Evolutionary conservation across 35 echinoderm and acorn worm genomes (phyloP), one percentile per base, ranked within the genome.

Genomic region (Antedon bifida): DNA sequence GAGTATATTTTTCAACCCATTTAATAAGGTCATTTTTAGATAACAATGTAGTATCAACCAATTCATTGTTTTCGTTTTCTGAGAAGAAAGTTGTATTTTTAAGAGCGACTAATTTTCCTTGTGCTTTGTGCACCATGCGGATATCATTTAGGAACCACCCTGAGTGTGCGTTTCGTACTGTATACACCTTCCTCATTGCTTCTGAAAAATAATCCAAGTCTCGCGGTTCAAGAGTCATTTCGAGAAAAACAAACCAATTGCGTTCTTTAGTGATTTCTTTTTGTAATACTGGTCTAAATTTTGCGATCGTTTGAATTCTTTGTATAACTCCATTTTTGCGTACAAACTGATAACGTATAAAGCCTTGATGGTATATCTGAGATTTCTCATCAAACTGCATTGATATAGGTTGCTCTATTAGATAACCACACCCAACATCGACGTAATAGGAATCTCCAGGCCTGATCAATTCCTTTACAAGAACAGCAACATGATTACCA

Each of bases 391-490:
- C 87, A 55, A 93, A 93, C 30, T 93, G 74, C 3, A 93, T 44
- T 28, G 86, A 79, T 77, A 93, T 83, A 33, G 91, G 87, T 14
- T 76, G 46, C 32, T 86, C 89, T 5, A 87, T 85, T 13, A 87
- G 83, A 87, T 89, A 89, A 10, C 87, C 91, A 83, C 77, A 73
- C 14, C 86, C 91, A 0, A 93, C 87, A 73, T 93, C 91, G 12
- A 89, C 83, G 19, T 89, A 85, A 74, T 89, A 82, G 32, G 23
- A 36, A 79, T 87, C 88, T 23, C 87, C 91, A 16, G 36, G 36
- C 14, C 36, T 84, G 31, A 42, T 46, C 0, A 89, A 36, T 36
- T 93, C 79, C 28, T 38, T 31, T 9, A 83, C 91, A 33, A 89
- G 33, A 39, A 75, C 16, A 8, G 84, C 75, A 13, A 83, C 34